Base-by-base conservation (phyloP, 2,113 vertebrate genomes). In the Anseranas semipalmata region DNA sequence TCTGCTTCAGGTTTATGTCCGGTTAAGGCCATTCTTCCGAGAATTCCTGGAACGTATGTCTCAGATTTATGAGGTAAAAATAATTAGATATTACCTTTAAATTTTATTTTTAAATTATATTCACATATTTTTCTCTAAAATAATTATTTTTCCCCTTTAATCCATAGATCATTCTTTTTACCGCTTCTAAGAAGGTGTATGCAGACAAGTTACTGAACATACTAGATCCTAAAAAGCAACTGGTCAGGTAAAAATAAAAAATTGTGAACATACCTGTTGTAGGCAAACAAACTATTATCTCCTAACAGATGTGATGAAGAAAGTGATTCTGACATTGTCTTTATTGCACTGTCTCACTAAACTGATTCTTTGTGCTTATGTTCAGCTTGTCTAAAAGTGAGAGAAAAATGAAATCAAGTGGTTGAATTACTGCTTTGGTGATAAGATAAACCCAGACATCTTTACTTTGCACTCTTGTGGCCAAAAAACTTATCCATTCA, bases 121-220 rank as follows among this genome's bases (percentile, higher is more conserved):
- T 95, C 9, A 10, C 62, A 17, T 85, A 37, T 89, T 81, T 87
- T 28, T 72, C 35, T 87, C 66, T 92, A 71, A 96, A 91, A 66
- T 96, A 94, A 91, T 95, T 74, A 45, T 85, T 96, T 87, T 85
- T 20, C 41, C 94, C 83, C 94, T 97, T 96, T 86, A 88, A 96
- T 95, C 97, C 97, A 17, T 78, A 99, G 99, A 99, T 99, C 95
- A 99, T 99, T 95, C 99, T 99, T 97, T 99, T 99, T 96, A 99
- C 99, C 96, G 99, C 99, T 96, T 99, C 99, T 97, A 99, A 99
- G 98, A 99, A 99, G 98, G 99, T 99, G 91, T 99, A 99, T 97
- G 99, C 99, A 97, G 99, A 99, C 98, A 99, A 99, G 98, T 97
- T 99, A 95, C 98, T 99, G 97, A 99, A 99, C 98, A 99, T 99